Evolutionary conservation across 2,113 vertebrate genomes (phyloP).

Genomic region (Pachycephala philippinensis): DNA sequence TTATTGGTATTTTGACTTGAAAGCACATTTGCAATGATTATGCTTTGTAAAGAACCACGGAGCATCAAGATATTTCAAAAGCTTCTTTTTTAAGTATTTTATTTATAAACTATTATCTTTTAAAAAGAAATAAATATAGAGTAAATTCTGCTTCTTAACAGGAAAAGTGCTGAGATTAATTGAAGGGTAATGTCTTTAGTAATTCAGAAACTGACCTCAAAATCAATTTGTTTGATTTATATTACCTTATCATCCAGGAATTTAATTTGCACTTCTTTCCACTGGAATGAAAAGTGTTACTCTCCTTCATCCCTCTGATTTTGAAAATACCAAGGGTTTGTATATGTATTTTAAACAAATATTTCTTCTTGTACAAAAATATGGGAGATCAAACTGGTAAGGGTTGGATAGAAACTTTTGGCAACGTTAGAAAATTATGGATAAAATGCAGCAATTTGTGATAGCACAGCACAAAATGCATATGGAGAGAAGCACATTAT

Average conservation of each 20-base stretch:
- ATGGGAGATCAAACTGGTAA: background rate
- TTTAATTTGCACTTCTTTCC: background rate
- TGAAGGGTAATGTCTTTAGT: background rate
- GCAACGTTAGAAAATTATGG: background rate
- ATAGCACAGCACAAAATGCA: background rate
- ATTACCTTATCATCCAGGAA: background rate
- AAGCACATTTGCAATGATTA: background rate
- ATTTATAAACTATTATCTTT: background rate
- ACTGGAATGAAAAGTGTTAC: background rate
- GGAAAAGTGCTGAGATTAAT: background rate
- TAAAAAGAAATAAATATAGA: background rate
- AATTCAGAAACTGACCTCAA: background rate
- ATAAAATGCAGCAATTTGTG: background rate
- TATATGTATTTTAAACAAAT: background rate
- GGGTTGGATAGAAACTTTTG: background rate
- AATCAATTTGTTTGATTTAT: background rate
- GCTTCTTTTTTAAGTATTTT: background rate
- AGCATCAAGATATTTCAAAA: background rate
- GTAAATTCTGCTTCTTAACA: background rate
- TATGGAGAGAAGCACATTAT: background rate
- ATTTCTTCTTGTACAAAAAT: background rate
- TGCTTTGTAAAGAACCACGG: background rate
- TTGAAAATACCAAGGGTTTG: background rate
- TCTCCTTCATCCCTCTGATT: background rate
- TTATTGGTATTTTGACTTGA: background rate